Evolutionary conservation across 1,140 invertebrate species (phyloP), one percentile per base, ranked within the genome.

Genomic region (Drosophila jambulina): DNA sequence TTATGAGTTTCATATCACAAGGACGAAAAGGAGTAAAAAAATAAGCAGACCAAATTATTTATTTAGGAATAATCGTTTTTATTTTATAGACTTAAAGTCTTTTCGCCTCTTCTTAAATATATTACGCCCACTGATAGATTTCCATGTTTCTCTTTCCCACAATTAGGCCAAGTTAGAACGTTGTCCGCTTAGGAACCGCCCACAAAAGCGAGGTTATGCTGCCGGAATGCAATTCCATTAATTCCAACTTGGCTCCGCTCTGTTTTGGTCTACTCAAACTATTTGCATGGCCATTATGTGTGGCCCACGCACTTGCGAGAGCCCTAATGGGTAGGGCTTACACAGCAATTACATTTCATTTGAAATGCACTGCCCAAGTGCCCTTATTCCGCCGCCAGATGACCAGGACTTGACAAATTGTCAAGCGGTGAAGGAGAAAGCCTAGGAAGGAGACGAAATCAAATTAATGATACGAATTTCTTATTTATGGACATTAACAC

Each of bases 381-480:
- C 51, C 40, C 19, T 29, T 19, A 25, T 34, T 12, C 40, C 40
- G 7, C 13, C 19, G 34, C 42, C 68, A 57, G 54, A 34, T 36
- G 57, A 42, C 42, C 63, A 58, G 40, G 45, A 25, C 74, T 45
- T 76, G 75, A 77, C 74, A 77, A 77, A 77, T 77, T 77, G 62
- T 76, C 63, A 56, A 45, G 10, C 6, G 42, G 0, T 10, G 19
- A 25, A 62, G 49, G 53, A 15, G 34, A 29, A 23, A 9, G 25
- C 19, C n/a, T 2, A 15, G n/a, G 7, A 32, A 34, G 51, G 36
- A 59, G 45, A 34, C 23, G 43, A 70, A 88, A 88, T 88, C 67
- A 84, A 88, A 90, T 90, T 88, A 81, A 88, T 88, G 84, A 88
- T 78, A 81, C 84, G 84, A 88, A 81, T 84, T 88, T 62, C 70